A percentile compares a stretch with the other conserved stretches of the same genome.
Conservation (phyloP, 1,140 invertebrate species). For the Zaprionus taronus region DNA sequence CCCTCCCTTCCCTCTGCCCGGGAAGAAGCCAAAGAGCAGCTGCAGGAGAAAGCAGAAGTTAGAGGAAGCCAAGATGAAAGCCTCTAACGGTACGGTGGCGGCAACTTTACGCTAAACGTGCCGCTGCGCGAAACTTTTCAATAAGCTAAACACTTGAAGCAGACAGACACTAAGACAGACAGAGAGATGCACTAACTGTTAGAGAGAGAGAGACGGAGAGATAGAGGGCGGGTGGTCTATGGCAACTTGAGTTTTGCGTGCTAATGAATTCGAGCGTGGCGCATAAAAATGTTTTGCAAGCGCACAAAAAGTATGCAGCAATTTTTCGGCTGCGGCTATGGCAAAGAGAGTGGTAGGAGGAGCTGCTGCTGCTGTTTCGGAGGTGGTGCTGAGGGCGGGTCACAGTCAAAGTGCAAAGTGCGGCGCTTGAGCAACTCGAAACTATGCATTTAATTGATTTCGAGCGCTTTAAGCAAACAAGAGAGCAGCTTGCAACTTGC, state of each 20-base stretch:
- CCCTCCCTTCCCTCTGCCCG: too few species aligned
- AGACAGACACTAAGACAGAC: constrained; percentile 26
- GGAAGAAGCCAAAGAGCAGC: neutral
- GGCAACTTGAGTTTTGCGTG: constrained; percentile 47
- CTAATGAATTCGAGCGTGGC: constrained; percentile 76
- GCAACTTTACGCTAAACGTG: constrained; percentile 63
- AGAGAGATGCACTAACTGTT: constrained; percentile 24
- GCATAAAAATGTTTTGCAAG: constrained; percentile 68
- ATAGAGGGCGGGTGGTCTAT: neutral
- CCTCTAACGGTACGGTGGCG: constrained; percentile 23
- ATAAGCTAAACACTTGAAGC: constrained; percentile 78
- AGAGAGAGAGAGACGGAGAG: constrained; percentile 16
- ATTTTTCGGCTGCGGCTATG: constrained; percentile 7
- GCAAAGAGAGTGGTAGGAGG: too few species aligned
- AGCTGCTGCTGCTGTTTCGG: neutral
- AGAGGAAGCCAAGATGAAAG: neutral
- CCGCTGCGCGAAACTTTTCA: constrained; percentile 69
- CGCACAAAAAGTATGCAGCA: constrained; percentile 61
- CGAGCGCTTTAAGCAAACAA: constrained; percentile 67
- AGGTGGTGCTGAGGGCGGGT: neutral
- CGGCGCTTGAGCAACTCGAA: constrained; percentile 61
- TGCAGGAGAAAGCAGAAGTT: too few species aligned
- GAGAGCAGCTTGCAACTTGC: constrained; percentile 1
- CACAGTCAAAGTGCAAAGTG: constrained; percentile 37
- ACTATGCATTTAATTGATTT: constrained; percentile 83